Evolutionary conservation across 2,888 invertebrate genomes (phyloP), one percentile per base, ranked within the genome.

Genomic region (Platycheirus rosarum): DNA sequence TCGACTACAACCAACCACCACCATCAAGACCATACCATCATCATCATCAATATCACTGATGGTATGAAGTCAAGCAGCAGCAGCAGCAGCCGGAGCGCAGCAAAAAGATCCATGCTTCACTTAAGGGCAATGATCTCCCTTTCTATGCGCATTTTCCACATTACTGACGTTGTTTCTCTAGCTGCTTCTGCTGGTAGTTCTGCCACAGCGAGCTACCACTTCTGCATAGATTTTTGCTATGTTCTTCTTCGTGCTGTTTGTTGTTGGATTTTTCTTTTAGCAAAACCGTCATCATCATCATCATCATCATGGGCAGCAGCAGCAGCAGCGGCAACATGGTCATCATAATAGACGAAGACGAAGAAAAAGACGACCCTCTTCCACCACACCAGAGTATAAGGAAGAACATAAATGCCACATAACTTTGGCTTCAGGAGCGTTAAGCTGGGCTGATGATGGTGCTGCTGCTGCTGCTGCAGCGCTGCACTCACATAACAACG

Each of bases 41-140:
- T 42, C 60, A 55, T 62, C 48, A 23, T 37, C 65, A 49, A 18
- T 18, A 23, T 26, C 55, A 65, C 5, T 46, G 46, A 9, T 65
- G 55, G 26, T 23, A 46, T 40, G 9, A 7, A 57, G 16, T 37
- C 32, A 26, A 35, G 16, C 37, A 29, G 16, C 48, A 70, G 18
- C 51, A 68, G 68, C 62, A 35, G 9, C 57, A 42, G 42, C 48
- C 48, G 35, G 60, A 57, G 23, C 26, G 62, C 40, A 63, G 66
- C 20, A 63, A 49, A 63, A 63, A 63, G 68, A 68, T 55, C 71
- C 71, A 77, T 77, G 82, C 73, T 55, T 71, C 77, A 73, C 76
- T 82, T 77, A 82, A 82, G 82, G 82, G 82, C 77, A 77, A 73
- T 82, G 77, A 82, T 82, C 77, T 77, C 82, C 82, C 82, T 82